phyloP scores from a whole-genome alignment of 35 echinoderm and acorn worm species.

The Ptychodera flava region DNA sequence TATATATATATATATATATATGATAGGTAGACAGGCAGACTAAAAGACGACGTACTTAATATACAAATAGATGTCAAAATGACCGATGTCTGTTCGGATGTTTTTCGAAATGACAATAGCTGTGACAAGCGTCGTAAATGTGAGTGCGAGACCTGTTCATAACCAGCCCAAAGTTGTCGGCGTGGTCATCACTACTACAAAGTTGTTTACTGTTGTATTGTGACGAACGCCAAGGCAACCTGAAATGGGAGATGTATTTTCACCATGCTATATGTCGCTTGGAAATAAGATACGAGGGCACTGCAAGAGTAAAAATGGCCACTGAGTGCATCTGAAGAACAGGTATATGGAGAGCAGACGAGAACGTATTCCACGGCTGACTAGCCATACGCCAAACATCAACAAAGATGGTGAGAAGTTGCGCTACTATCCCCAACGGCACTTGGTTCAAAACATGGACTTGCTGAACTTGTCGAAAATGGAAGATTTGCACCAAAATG shows the following conservation, averaged over 20 bases:
- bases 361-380: neutral
- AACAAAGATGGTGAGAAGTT: neutral
- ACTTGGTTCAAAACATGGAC: neutral
- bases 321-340: too few species aligned
- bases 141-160: too few species aligned
- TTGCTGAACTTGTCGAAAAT: neutral
- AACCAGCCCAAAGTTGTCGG: neutral
- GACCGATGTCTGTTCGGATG: too few species aligned
- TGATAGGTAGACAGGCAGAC: too few species aligned
- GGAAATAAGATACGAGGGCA: too few species aligned
- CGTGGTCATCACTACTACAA: neutral
- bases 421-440: neutral
- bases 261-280: neutral
- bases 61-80: too few species aligned
- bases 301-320: too few species aligned
- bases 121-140: too few species aligned
- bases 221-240: neutral
- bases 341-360: neutral
- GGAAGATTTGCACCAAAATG: neutral
- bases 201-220: neutral
- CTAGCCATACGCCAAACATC: neutral
- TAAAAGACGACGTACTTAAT: too few species aligned
- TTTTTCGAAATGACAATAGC: too few species aligned
- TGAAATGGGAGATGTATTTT: neutral
- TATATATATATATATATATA: too few species aligned